Conservation (phyloP, 2,888 invertebrate genomes). For the Brachycybe producta region DNA sequence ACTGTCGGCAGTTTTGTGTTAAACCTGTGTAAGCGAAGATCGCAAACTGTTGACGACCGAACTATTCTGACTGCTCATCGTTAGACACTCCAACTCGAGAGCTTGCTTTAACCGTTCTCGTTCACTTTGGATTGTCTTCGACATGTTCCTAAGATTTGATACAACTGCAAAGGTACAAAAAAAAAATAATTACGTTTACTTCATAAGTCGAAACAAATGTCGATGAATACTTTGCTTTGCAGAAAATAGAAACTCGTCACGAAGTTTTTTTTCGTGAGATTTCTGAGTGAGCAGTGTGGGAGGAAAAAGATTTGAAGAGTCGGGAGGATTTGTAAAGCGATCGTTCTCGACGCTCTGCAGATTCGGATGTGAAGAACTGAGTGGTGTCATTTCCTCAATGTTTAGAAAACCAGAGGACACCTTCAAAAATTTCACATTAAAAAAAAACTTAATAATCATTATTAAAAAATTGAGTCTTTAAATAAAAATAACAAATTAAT, state of each 20-base stretch:
- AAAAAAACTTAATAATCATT: neutral
- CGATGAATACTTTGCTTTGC: conserved; percentile 47
- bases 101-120: conserved; percentile 50
- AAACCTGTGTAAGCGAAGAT: conserved; percentile 27
- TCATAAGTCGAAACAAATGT: neutral
- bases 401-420: conserved; percentile 13
- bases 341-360: conserved; percentile 25
- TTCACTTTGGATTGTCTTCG: conserved; percentile 35
- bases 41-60: conserved; percentile 20
- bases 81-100: conserved; percentile 39
- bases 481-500: too few relatives aligned
- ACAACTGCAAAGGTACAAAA: conserved; percentile 35
- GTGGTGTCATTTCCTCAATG: conserved; percentile 20
- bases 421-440: neutral
- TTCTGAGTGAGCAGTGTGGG: conserved; percentile 14
- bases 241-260: conserved; percentile 52
- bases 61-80: conserved; percentile 19
- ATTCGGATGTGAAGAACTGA: conserved; percentile 35
- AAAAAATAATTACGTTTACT: neutral
- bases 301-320: neutral
- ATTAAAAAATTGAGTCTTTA: neutral
- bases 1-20: too few relatives aligned
- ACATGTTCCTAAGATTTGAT: conserved; percentile 37
- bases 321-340: neutral
- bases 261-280: conserved; percentile 36